A percentile compares a stretch with the other conserved stretches of the same genome.
Conservation (phyloP, 2,113 vertebrate genomes). For the Oceanites oceanicus region DNA sequence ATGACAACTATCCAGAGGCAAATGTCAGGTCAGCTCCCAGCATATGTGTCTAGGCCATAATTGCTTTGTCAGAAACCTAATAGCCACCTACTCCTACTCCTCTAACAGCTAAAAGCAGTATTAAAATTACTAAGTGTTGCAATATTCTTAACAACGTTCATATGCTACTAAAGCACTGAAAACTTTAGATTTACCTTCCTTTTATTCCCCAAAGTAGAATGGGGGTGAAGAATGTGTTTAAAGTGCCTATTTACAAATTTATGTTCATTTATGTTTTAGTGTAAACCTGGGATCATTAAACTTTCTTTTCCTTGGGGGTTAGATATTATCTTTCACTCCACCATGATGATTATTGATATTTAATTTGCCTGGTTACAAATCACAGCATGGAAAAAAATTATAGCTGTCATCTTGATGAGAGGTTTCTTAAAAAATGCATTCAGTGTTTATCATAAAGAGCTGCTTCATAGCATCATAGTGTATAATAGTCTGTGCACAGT, state of each 20-base stretch:
- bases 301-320: background rate
- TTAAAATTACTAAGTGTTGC: slow-evolving; percentile 20
- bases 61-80: slow-evolving; percentile 72
- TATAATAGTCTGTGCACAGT: background rate
- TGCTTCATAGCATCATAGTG: background rate
- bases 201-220: background rate
- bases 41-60: slow-evolving; percentile 53
- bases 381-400: background rate
- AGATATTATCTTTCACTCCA: background rate
- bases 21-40: slow-evolving; percentile 74
- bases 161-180: background rate
- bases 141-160: background rate
- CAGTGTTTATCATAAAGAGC: background rate
- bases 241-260: background rate
- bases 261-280: background rate
- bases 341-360: background rate
- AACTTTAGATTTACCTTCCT: background rate
- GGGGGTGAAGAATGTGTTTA: background rate
- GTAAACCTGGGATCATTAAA: background rate
- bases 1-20: slow-evolving; percentile 78
- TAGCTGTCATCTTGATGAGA: background rate
- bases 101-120: slow-evolving; percentile 45
- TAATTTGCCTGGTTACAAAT: slow-evolving; percentile 7
- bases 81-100: slow-evolving; percentile 45
- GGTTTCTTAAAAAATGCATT: background rate